Evolutionary conservation across 2,888 invertebrate genomes (phyloP), one percentile per base, ranked within the genome.

Genomic region (Tryphoninae sp.): DNA sequence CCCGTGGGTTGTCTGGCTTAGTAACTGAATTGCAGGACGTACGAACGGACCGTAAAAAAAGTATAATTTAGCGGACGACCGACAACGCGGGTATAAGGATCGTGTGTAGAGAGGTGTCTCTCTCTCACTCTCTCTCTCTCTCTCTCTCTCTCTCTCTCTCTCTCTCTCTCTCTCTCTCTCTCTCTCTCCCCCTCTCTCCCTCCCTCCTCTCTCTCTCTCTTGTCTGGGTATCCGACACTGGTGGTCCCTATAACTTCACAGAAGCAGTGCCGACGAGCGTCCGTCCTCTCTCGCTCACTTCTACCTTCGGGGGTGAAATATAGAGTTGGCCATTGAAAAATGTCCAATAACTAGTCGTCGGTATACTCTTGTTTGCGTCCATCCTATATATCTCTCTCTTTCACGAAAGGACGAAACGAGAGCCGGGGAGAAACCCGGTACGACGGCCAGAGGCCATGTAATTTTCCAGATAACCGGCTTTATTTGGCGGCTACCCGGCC

Each of bases 401-500:
- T 69, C 62, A 62, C 53, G 62, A 69, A 65, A 78, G 45, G 45
- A 55, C 68, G 77, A 77, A 69, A 73, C 61, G 67, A 72, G 72
- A 65, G 78, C 65, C 61, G 42, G 55, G 33, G 72, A 72, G 61
- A 59, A 75, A 58, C 55, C 65, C 65, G 33, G 69, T 26, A n/a
- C 75, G 23, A 42, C 55, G 61, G 45, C 67, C 42, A 51, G 61
- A 65, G 81, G 51, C 73, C 81, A 79, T 65, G 83, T 85, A 83
- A 84, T 85, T 84, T 84, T 80, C 83, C 62, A 82, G 83, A 85
- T 84, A 85, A 85, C 83, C 82, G 78, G 80, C 78, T 83, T 84
- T 82, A 81, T 83, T 84, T 82, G 75, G 79, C 69, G 83, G 49
- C 64, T 81, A 73, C 55, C 77, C 11, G 22, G 55, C 65, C 73